Base-by-base conservation (phyloP, 2,888 invertebrate species). In the Liopterus haemorrhoidalis region DNA sequence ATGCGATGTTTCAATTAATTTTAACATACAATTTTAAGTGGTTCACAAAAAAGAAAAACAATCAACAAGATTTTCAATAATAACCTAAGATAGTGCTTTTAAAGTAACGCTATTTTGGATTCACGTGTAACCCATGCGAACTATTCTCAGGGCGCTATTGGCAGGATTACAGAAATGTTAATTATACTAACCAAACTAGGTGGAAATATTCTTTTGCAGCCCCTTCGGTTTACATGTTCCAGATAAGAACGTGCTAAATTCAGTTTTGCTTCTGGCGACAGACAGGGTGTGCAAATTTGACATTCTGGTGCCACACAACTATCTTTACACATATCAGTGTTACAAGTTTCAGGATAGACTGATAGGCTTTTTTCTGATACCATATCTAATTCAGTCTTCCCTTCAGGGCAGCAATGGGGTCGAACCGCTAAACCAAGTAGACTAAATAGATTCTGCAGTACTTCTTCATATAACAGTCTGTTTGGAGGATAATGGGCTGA, bases 401-500 rank as follows among this genome's bases (percentile, higher is more conserved):
- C n/a, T n/a, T n/a, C n/a, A n/a, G n/a, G n/a, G n/a, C n/a, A n/a
- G n/a, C n/a, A n/a, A n/a, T n/a, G n/a, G n/a, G n/a, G 71, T 59
- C 73, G 66, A 41, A 73, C 71, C 3, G 74, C 76, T 8, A 94
- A 68, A 0, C 94, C 94, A 5, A 88, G 78, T 24, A 97, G 63
- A 16, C 82, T 77, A 41, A 95, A 76, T 19, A 89, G 62, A 66
- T 85, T 91, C 65, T 84, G 92, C 8, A 96, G 59, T 0, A 96
- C 87, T 71, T 96, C 94, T 59, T 95, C 91, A 60, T 96, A 97
- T 1, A 97, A 68, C 19, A 90, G 66, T 50, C 79, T 76, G 67
- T 97, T 97, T 0, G 81, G 85, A n/a, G 85, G 81, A 64, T 84
- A 96, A 68, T 96, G 94, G 0, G 85, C 85, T 0, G 95, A 92